phyloP scores from a whole-genome alignment of 1,140 invertebrate species.

The Melanaphis sacchari region DNA sequence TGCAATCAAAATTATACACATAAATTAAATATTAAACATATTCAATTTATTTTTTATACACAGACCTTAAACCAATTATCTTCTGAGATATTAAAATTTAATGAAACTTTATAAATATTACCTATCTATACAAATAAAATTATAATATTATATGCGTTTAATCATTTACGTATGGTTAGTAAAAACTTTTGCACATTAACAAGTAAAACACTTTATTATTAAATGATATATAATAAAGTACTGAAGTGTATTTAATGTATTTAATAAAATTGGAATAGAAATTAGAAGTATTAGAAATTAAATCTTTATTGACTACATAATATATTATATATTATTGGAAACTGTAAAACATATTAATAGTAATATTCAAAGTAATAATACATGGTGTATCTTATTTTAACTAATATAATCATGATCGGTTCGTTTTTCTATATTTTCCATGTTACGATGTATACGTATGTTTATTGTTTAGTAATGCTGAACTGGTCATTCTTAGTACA shows the following conservation, averaged over 20 bases:
- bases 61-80: neutral
- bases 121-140: neutral
- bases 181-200: neutral
- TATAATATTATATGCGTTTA: neutral
- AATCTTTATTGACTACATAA: neutral
- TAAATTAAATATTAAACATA: neutral
- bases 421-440: neutral
- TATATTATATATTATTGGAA: neutral
- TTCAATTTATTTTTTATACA: neutral
- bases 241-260: too few relatives aligned
- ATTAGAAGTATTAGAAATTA: too few relatives aligned
- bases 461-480: neutral
- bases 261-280: too few relatives aligned
- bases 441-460: too few relatives aligned
- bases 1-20: neutral
- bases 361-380: neutral
- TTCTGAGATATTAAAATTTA: neutral
- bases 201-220: too few relatives aligned
- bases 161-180: neutral
- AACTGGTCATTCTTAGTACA: neutral
- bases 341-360: neutral
- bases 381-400: neutral
- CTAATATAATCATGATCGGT: neutral
- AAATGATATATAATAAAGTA: too few relatives aligned
- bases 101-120: neutral